Percentiles rank a stretch among this genome's conserved stretches.
Evolutionary conservation across 64 coral and sea anemone genomes (phyloP).

Genomic region (Pachyseris speciosa): DNA sequence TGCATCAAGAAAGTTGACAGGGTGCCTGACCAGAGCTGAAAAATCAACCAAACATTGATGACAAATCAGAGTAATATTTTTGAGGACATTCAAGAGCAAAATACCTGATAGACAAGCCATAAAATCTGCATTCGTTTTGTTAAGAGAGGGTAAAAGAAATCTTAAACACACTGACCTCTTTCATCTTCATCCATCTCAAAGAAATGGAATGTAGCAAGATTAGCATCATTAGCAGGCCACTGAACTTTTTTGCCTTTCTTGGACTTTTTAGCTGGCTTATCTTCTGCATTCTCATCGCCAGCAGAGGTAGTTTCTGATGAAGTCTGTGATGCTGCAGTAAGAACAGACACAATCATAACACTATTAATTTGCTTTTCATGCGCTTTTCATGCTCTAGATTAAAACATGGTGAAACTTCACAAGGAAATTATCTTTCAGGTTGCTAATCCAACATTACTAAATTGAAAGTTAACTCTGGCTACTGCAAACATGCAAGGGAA

Average conservation of each 20-base stretch:
- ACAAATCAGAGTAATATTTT: too few relatives aligned
- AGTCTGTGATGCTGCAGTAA: slow-evolving; percentile 4
- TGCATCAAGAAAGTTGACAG: slow-evolving; percentile 91
- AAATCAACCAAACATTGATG: too few relatives aligned
- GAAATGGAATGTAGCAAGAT: slow-evolving; percentile 76
- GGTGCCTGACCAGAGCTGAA: slow-evolving; percentile 81
- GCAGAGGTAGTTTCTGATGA: slow-evolving; percentile 52
- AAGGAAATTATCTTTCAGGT: too few relatives aligned
- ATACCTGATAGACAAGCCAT: neutral
- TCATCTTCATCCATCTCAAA: slow-evolving; percentile 96
- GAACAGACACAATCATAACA: too few relatives aligned
- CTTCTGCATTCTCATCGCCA: slow-evolving; percentile 39
- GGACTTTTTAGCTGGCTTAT: slow-evolving; percentile 76
- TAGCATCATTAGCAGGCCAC: slow-evolving; percentile 78
- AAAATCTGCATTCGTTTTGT: too few relatives aligned
- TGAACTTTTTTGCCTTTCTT: slow-evolving; percentile 72
- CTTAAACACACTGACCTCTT: slow-evolving; percentile 59
- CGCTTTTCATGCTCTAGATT: too few relatives aligned
- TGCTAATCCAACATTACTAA: too few relatives aligned
- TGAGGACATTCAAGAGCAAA: neutral
- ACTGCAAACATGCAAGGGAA: too few relatives aligned
- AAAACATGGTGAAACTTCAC: too few relatives aligned
- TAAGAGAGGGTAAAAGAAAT: neutral
- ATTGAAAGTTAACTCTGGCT: too few relatives aligned
- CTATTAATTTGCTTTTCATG: too few relatives aligned